Evolutionary conservation across 2,888 invertebrate species (phyloP), one percentile per base, ranked within the genome.

Genomic region (Sarcophaga caerulescens): DNA sequence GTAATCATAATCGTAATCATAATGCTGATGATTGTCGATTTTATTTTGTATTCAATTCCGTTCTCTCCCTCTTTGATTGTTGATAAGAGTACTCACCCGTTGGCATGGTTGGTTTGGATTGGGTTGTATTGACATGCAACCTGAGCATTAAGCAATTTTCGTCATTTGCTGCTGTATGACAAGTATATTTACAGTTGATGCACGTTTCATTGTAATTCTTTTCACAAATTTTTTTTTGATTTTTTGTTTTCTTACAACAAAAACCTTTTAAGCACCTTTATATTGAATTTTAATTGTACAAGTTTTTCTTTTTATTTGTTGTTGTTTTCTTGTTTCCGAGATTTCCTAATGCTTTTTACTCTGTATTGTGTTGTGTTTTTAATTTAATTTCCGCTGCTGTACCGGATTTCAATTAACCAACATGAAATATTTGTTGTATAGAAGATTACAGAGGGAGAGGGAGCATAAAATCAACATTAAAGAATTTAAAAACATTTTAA

Each of bases 81-180:
- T 75, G 66, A 17, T 66, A 8, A 52, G 70, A 70, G 17, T 45
- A 77, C 60, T 1, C 52, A 35, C 10, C 35, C 17, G 52, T 14
- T 78, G 57, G 52, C 60, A 35, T 69, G 25, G 21, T 44, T 23
- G 17, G 57, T 25, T 23, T 45, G 19, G 25, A 65, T 44, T 52
- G 14, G 44, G 62, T 47, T 57, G 83, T 21, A 59, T 14, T 70
- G 66, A 70, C 86, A 86, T 78, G 86, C 86, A 81, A 86, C 83
- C 84, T 83, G 77, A 84, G 62, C 84, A 84, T 84, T 84, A 83
- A 81, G 69, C 69, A 68, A 25, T 60, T 62, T 19, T 73, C 17
- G 17, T 57, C 4, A 3, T 44, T 59, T 52, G 59, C 19, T 21
- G 21, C 66, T 59, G 19, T 44, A 69, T 74, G 78, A 74, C 73